These are phyloP conservation scores for Hemibagrus guttatus DNA, from an alignment of 2,797 vertebrate genomes.

Conservation along the genomic window DNA sequence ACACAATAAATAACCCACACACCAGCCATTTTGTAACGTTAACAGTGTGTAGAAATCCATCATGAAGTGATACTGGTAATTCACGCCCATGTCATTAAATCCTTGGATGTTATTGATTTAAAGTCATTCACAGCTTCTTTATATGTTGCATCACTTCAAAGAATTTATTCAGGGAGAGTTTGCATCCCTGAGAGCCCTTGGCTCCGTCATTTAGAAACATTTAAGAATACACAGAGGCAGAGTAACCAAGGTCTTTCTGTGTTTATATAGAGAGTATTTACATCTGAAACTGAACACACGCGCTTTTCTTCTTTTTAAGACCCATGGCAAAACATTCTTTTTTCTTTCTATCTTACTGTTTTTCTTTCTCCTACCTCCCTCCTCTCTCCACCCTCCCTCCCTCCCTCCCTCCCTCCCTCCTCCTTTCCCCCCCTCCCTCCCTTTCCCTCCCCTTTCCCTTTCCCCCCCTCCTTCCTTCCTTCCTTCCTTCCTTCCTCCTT, in stretches of 20 bases:
- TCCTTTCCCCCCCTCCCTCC: no score
- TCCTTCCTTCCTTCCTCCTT: no score
- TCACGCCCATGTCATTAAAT: not conserved
- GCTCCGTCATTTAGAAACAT: not conserved
- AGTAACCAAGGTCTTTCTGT: not conserved
- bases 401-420: no score
- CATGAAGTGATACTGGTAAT: not conserved
- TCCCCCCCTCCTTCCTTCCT: no score
- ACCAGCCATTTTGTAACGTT: not conserved
- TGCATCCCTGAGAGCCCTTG: conserved; percentile 3
- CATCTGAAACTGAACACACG: not conserved
- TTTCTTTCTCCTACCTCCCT: no score
- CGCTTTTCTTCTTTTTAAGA: not conserved
- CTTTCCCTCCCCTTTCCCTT: no score
- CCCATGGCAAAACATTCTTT: not conserved
- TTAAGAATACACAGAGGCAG: not conserved
- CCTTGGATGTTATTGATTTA: not conserved
- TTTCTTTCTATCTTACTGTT: no score
- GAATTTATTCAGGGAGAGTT: not conserved
- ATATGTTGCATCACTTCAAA: not conserved
- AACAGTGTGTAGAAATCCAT: not conserved
- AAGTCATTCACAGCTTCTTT: not conserved
- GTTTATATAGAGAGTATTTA: not conserved
- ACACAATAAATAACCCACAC: not conserved
- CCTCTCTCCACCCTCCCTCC: no score